Evolutionary conservation across 2,797 vertebrate species (phyloP), one percentile per base, ranked within the genome.

Genomic region (Melanogrammus aeglefinus): DNA sequence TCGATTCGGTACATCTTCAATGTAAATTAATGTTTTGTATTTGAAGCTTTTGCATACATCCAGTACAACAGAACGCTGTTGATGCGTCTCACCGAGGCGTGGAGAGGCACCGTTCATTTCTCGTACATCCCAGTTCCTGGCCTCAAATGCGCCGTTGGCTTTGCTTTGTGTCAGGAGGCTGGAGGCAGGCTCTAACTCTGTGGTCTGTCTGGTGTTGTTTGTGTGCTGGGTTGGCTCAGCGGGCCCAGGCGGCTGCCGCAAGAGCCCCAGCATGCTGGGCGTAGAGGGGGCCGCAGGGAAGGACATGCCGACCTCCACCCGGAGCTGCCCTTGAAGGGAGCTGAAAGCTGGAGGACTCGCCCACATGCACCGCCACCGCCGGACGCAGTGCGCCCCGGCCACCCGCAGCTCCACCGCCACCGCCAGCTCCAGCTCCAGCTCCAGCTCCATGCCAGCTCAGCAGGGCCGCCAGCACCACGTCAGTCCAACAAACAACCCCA

Each of bases 321-420:
- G 0, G 96, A 96, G 74, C 95, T 94, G 79, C 96, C 95, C 0
- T 95, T 86, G 96, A 97, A 93, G 92, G 27, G 94, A 95, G 81
- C 91, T 95, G 80, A 96, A n/a, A 92, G 81, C 91, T 96, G 81
- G 95, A 96, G 1, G 95, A 96, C 85, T 93, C 92, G 6, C 91
- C 92, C n/a, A n/a, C n/a, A n/a, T n/a, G n/a, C n/a, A n/a, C n/a
- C n/a, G n/a, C n/a, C n/a, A n/a, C n/a, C n/a, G n/a, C n/a, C n/a
- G n/a, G n/a, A n/a, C n/a, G n/a, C n/a, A n/a, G n/a, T n/a, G n/a
- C n/a, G n/a, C n/a, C n/a, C n/a, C n/a, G n/a, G n/a, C n/a, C n/a
- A n/a, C n/a, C n/a, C n/a, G n/a, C n/a, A n/a, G n/a, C n/a, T n/a
- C n/a, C n/a, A n/a, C n/a, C 76, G 92, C 91, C 82, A 92, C 92